Evolutionary conservation across 2,888 invertebrate species (phyloP).

Genomic region (Acanthosoma haemorrhoidale): DNA sequence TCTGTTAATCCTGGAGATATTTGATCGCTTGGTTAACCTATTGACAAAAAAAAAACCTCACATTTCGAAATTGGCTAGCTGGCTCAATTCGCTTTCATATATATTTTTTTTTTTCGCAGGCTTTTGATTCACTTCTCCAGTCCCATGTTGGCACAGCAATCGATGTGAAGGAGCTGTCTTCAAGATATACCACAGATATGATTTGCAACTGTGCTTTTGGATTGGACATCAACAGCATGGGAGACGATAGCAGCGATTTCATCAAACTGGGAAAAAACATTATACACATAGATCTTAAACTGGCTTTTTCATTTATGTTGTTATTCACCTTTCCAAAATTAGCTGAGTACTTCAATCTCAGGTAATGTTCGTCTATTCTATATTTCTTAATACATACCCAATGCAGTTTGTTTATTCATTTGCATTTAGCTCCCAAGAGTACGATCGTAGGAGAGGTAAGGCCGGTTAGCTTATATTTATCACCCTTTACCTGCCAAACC

Average conservation of each 20-base stretch:
- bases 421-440: no score
- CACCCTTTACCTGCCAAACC: no score
- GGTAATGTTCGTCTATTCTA: no score
- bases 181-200: slow-evolving; percentile 48
- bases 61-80: no score
- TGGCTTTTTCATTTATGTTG: neutral
- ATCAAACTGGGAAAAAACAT: neutral
- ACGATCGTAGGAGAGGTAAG: no score
- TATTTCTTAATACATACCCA: no score
- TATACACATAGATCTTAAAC: neutral
- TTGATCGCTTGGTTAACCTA: no score
- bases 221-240: slow-evolving; percentile 46
- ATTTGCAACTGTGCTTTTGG: slow-evolving; percentile 51
- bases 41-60: no score
- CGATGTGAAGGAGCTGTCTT: slow-evolving; percentile 48
- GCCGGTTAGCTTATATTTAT: no score
- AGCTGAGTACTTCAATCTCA: neutral
- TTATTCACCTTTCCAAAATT: neutral
- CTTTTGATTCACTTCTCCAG: neutral
- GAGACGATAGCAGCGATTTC: neutral
- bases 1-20: no score
- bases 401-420: no score
- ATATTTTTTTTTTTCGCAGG: neutral
- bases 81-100: no score
- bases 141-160: slow-evolving; percentile 36